Evolutionary conservation across 2,888 invertebrate genomes (phyloP).

Genomic region (Tinea pellionella): DNA sequence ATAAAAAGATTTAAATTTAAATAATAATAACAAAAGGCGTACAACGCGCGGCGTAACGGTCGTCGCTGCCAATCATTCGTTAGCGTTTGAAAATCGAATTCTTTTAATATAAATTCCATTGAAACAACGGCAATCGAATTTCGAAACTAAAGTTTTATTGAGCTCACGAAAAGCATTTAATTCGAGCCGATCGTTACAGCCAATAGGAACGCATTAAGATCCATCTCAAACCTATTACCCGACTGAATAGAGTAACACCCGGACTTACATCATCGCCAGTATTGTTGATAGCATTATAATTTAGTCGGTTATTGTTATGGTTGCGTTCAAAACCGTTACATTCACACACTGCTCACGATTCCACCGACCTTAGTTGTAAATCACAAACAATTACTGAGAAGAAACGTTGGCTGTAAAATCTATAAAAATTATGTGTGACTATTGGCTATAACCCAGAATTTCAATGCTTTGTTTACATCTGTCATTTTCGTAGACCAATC

Average conservation of each 20-base stretch:
- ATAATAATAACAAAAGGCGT: no score
- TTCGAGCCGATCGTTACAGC: conserved; percentile 10
- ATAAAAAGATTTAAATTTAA: no score
- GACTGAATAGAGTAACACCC: not conserved
- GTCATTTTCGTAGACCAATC: not conserved
- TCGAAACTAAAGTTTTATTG: conserved; percentile 6
- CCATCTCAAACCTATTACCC: not conserved
- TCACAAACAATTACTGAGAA: conserved; percentile 6
- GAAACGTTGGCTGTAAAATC: not conserved
- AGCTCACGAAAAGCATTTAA: conserved; percentile 10
- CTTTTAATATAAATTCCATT: not conserved
- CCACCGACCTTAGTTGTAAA: conserved; percentile 6
- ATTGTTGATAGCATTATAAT: not conserved
- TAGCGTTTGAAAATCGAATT: not conserved
- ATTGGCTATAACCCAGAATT: not conserved
- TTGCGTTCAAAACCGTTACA: conserved; percentile 3
- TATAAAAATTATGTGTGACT: not conserved
- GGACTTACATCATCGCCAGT: not conserved
- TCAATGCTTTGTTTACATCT: not conserved
- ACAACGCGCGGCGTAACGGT: no score
- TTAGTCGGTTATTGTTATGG: not conserved
- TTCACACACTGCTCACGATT: conserved; percentile 10
- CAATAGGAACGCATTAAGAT: conserved; percentile 11
- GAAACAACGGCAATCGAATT: not conserved
- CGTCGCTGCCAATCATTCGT: not conserved